Base-by-base conservation (phyloP, 2,113 vertebrate genomes). In the Coreoperca whiteheadi region DNA sequence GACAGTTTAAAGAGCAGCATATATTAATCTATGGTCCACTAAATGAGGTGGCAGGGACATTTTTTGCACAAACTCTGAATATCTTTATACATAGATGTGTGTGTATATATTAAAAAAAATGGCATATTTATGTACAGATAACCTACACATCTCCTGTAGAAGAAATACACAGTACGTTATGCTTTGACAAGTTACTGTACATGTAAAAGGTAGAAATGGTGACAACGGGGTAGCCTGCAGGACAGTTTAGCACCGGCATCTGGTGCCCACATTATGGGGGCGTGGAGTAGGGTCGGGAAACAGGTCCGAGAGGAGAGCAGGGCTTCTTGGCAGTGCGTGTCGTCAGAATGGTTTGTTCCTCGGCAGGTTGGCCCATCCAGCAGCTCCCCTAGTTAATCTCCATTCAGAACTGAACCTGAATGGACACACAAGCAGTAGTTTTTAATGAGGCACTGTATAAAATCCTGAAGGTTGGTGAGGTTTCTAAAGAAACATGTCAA, bases 71-170 rank as follows among this genome's bases (percentile, higher is more conserved):
- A 96, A 97, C 95, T 96, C 95, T 87, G 87, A 93, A 94, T 88
- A 96, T 96, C 94, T 96, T 93, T 94, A 95, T 91, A 93, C 85
- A 95, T 90, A 92, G 84, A 93, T 87, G 75, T 92, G 74, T 94
- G 65, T 92, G 85, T 93, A 89, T 93, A 92, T 92, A 34, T 34
- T 3, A 96, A 96, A 93, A 94, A 94, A 95, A 95, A 95, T 85
- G 79, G 82, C 95, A 96, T 98, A 98, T 99, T 97, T 99, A 99
- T 99, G 97, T 99, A 99, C 98, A 96, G 86, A 92, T 92, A 93
- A 85, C 92, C 91, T 93, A 95, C 94, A 98, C 95, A 88, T 92
- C 87, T 94, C 87, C 92, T 93, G 95, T 94, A 95, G 93, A 97
- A 97, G 96, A 97, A 98, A 97, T 96, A 96, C 96, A 97, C 97